Evolutionary conservation across 2,797 vertebrate genomes (phyloP).

Genomic region (Galaxias olidus): DNA sequence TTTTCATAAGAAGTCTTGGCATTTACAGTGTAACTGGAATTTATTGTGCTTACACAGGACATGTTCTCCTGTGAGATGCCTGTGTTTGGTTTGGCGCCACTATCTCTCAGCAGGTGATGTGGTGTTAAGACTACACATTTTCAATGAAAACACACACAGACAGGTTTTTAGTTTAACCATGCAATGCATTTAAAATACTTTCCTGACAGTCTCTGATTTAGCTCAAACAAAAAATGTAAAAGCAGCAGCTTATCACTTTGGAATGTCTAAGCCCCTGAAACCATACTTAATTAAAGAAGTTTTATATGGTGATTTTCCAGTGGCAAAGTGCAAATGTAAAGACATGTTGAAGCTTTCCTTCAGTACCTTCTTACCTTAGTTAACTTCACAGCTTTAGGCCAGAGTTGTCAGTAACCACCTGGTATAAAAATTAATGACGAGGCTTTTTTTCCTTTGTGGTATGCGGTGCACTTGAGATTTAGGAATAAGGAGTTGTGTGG

Average conservation of each 20-base stretch:
- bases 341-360: constrained; percentile 27
- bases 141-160: constrained; percentile 11
- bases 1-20: not conserved
- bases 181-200: constrained; percentile 14
- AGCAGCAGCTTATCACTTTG: constrained; percentile 36
- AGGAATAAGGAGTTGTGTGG: not conserved
- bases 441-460: constrained; percentile 18
- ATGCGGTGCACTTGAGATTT: constrained; percentile 2
- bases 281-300: constrained; percentile 3
- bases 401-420: too few species aligned
- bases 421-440: too few species aligned
- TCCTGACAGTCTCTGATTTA: constrained; percentile 17
- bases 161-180: constrained; percentile 2
- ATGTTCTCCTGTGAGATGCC: constrained; percentile 23
- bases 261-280: constrained; percentile 45
- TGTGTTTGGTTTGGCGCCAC: not conserved
- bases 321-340: constrained; percentile 28
- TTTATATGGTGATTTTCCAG: constrained; percentile 34
- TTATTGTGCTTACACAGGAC: constrained; percentile 29
- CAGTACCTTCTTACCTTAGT: too few species aligned
- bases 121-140: constrained; percentile 6
- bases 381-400: too few species aligned
- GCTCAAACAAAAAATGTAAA: constrained; percentile 9
- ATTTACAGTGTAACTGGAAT: constrained; percentile 16
- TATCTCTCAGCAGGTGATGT: constrained; percentile 18